These are phyloP conservation scores for Hiodon alosoides DNA, from an alignment of 2,113 vertebrate genomes.

Conservation along the genomic window DNA sequence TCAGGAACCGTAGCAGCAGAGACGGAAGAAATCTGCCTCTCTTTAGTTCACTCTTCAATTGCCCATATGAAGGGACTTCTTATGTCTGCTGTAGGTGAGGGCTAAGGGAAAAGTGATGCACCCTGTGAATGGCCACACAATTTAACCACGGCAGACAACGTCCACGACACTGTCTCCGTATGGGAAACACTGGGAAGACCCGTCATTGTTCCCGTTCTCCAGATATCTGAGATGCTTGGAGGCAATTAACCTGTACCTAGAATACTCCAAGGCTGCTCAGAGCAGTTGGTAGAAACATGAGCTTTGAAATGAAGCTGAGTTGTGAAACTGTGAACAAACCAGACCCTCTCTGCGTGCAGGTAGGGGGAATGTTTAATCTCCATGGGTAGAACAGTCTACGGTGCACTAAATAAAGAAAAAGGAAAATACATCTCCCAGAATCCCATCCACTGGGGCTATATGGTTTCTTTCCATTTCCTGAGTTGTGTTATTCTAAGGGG, in stretches of 20 bases:
- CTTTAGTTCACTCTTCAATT: too few species aligned
- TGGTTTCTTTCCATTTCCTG: slow-evolving; percentile 30
- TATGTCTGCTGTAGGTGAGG: too few species aligned
- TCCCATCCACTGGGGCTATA: slow-evolving; percentile 14
- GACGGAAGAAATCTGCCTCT: too few species aligned
- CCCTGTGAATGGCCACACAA: not conserved
- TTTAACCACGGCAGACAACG: not conserved
- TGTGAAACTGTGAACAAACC: slow-evolving; percentile 17
- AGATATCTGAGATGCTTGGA: not conserved
- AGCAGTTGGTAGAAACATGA: slow-evolving; percentile 13
- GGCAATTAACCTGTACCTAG: not conserved
- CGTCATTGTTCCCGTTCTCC: not conserved
- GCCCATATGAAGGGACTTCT: too few species aligned
- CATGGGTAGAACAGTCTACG: not conserved
- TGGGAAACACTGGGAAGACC: not conserved
- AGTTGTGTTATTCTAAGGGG: slow-evolving; percentile 28
- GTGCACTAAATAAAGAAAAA: not conserved
- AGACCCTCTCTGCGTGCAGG: not conserved
- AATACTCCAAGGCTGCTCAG: not conserved
- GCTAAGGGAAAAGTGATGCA: not conserved
- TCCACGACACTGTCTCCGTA: not conserved
- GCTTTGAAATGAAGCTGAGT: slow-evolving; percentile 30
- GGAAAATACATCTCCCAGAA: slow-evolving; percentile 23
- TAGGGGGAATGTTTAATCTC: not conserved
- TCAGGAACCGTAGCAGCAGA: too few species aligned